phyloP scores from a whole-genome alignment of 2,113 vertebrate genomes.

The Centropus bengalensis region DNA sequence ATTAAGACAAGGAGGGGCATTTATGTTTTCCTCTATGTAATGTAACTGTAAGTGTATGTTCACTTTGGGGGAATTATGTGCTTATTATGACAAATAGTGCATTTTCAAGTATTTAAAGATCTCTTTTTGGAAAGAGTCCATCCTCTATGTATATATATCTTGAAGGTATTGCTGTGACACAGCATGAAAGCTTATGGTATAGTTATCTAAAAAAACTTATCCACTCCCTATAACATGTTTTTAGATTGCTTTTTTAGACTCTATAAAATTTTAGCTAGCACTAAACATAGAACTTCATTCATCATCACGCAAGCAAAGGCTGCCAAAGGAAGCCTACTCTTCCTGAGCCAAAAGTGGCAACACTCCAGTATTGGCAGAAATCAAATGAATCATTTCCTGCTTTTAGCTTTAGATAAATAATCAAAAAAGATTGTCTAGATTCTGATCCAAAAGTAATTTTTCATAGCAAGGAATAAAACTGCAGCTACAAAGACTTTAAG shows the following conservation, averaged over 20 bases:
- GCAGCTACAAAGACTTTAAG: slow-evolving; percentile 32
- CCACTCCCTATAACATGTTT: slow-evolving; percentile 72
- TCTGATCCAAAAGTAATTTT: slow-evolving; percentile 79
- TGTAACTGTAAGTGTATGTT: background rate
- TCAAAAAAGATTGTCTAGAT: slow-evolving; percentile 85
- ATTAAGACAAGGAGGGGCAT: slow-evolving; percentile 52
- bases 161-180: slow-evolving; percentile 68
- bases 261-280: slow-evolving; percentile 84
- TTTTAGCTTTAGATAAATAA: slow-evolving; percentile 85
- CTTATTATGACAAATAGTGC: slow-evolving; percentile 46
- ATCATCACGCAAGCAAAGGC: slow-evolving; percentile 82
- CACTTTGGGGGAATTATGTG: background rate
- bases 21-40: slow-evolving; percentile 44
- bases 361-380: slow-evolving; percentile 87
- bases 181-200: slow-evolving; percentile 50
- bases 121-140: slow-evolving; percentile 19
- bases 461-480: slow-evolving; percentile 60
- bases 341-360: slow-evolving; percentile 90
- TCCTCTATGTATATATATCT: slow-evolving; percentile 11
- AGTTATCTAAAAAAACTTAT: slow-evolving; percentile 72
- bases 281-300: slow-evolving; percentile 97
- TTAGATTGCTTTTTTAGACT: slow-evolving; percentile 84
- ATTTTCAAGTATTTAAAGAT: slow-evolving; percentile 40
- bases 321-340: slow-evolving; percentile 90
- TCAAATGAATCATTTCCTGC: slow-evolving; percentile 92